phyloP scores from a whole-genome alignment of 2,888 invertebrate genomes.

The Ariolimax columbianus region DNA sequence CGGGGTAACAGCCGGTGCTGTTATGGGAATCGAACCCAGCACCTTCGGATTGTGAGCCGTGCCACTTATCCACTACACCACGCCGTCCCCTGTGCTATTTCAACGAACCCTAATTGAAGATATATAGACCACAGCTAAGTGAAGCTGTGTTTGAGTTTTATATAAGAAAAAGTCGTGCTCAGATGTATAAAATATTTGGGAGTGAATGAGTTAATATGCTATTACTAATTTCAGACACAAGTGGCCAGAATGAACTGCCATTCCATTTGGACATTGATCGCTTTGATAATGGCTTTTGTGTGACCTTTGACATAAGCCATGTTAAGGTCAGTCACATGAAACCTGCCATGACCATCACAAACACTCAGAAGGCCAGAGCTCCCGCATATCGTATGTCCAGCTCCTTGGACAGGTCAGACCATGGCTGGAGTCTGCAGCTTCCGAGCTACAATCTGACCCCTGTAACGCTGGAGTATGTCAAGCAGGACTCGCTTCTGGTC shows the following conservation, averaged over 20 bases:
- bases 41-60: no score
- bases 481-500: slow-evolving; percentile 70
- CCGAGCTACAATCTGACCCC: slow-evolving; percentile 64
- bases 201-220: no score
- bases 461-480: slow-evolving; percentile 73
- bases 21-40: no score
- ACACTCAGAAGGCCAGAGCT: neutral
- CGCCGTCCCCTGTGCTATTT: no score
- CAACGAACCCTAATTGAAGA: no score
- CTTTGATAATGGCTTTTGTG: slow-evolving; percentile 58
- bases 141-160: no score
- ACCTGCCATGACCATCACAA: neutral
- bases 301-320: slow-evolving; percentile 42
- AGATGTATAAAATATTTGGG: no score
- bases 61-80: no score
- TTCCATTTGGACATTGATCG: slow-evolving; percentile 62
- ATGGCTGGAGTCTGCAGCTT: slow-evolving; percentile 37
- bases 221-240: slow-evolving; percentile 51
- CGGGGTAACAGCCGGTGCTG: no score
- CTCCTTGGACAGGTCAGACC: slow-evolving; percentile 21
- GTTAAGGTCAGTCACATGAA: slow-evolving; percentile 21
- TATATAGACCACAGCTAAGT: no score
- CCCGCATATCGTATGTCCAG: slow-evolving; percentile 15
- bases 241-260: slow-evolving; percentile 60
- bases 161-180: no score